Evolutionary conservation across 1,140 invertebrate genomes (phyloP), one percentile per base, ranked within the genome.

Genomic region (Hermetia illucens): DNA sequence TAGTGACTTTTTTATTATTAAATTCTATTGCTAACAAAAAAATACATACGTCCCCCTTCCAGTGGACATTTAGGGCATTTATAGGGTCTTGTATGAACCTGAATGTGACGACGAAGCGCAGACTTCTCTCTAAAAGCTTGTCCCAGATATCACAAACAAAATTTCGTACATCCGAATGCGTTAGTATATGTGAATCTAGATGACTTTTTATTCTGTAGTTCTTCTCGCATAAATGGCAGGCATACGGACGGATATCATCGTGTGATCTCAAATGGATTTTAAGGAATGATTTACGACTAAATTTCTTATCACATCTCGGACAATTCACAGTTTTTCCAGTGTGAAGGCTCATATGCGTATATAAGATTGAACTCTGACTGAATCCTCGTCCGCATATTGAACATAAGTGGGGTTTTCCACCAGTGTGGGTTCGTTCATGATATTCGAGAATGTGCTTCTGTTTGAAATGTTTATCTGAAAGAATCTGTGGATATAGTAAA

Each of bases 281-380:
- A 3, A 39, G 13, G 25, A 22, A 34, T 8, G 29, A 32, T n/a
- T 1, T 15, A 12, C 38, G 24, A 13, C 13, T 15, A 25, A 44
- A 44, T 19, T 31, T 13, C 21, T 40, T 40, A 21, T 33, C 30
- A 32, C 42, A 44, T 22, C 19, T 21, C 19, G 35, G 27, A 27
- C 42, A 40, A 29, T 32, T 18, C 2, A 37, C 10, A 3, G 13
- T 35, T 18, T 40, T 39, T n/a, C 36, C 36, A 5, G 20, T 31
- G 21, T 39, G 40, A 15, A 24, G 12, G 15, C 22, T 36, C 16
- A 42, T 30, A 21, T 43, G 42, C 2, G 33, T 40, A 16, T 39
- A 40, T 10, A 43, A 20, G 3, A 35, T 33, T 9, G 32, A 36
- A 10, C 21, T 38, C 19, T 40, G 37, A 18, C 33, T 6, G 16